A percentile compares a stretch with the other conserved stretches of the same genome.
These are phyloP conservation scores for Acanthiza pusilla DNA, from an alignment of 2,797 vertebrate species.

Conservation along the genomic window DNA sequence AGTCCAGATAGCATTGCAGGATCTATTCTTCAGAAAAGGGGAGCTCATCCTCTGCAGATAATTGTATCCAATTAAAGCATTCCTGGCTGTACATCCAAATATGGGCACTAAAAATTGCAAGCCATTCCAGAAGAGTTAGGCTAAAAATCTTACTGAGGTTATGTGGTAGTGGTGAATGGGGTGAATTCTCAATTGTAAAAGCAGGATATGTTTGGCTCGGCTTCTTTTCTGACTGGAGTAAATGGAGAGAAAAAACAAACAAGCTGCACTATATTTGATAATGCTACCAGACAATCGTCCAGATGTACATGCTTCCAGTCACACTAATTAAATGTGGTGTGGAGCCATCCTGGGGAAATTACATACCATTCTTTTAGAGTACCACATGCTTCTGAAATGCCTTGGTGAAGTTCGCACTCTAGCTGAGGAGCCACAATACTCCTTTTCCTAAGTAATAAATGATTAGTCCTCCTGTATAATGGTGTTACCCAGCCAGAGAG, in stretches of 20 bases:
- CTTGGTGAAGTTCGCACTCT: not conserved
- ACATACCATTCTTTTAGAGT: not conserved
- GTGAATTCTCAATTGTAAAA: not conserved
- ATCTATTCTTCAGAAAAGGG: not conserved
- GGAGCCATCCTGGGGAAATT: slow-evolving; percentile 45
- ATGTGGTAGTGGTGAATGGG: fast-evolving
- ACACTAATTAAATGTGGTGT: slow-evolving; percentile 32
- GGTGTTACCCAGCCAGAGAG: not conserved
- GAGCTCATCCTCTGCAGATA: not conserved
- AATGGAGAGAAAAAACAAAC: not conserved
- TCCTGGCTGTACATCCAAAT: not conserved
- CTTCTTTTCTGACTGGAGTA: not conserved
- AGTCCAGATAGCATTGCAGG: not conserved
- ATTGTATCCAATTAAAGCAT: not conserved
- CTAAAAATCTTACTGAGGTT: not conserved
- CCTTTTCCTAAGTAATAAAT: not conserved
- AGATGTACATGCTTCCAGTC: not conserved
- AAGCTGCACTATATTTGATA: slow-evolving; percentile 19
- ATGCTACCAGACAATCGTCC: slow-evolving; percentile 15
- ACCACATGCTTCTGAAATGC: not conserved
- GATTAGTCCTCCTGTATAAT: not conserved
- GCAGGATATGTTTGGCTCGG: not conserved
- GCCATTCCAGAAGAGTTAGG: not conserved
- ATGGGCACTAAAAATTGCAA: not conserved
- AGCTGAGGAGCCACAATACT: not conserved